Percentiles rank a stretch among this genome's conserved stretches.
phyloP scores from a whole-genome alignment of 2,888 invertebrate species.

The Dysmachus trigonus region DNA sequence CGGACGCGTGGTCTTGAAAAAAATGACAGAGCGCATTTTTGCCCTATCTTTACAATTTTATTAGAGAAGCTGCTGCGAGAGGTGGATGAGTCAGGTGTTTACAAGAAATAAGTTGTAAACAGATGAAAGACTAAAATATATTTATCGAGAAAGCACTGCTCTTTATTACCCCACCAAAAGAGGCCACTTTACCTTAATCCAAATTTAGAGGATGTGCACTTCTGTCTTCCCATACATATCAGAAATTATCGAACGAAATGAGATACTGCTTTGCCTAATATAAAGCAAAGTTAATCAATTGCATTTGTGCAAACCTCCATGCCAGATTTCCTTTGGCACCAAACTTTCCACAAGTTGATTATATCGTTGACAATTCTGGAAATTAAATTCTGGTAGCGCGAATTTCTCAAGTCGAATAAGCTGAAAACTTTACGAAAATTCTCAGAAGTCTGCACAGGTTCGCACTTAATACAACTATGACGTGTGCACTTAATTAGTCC shows the following conservation, averaged over 20 bases:
- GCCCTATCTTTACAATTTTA: background rate
- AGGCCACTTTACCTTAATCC: background rate
- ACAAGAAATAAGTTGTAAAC: background rate
- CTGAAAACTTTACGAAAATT: background rate
- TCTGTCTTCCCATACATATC: background rate
- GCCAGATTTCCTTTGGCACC: background rate
- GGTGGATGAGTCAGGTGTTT: background rate
- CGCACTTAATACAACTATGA: background rate
- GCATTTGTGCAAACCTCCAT: background rate
- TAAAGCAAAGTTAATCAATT: background rate
- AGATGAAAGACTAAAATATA: background rate
- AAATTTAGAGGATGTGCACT: background rate
- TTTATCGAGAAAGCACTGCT: background rate
- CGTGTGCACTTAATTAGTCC: background rate
- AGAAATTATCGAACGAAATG: background rate
- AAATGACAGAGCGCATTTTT: background rate
- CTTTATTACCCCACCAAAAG: background rate
- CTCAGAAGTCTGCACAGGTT: background rate
- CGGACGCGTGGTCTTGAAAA: background rate
- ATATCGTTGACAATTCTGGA: background rate
- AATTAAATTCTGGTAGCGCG: background rate
- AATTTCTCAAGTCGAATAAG: background rate
- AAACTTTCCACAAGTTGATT: background rate
- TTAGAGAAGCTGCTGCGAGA: background rate
- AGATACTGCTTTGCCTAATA: background rate